Percentiles rank a stretch among this genome's conserved stretches.
Conservation (phyloP, 2,113 vertebrate genomes). For the Chionomys nivalis region DNA sequence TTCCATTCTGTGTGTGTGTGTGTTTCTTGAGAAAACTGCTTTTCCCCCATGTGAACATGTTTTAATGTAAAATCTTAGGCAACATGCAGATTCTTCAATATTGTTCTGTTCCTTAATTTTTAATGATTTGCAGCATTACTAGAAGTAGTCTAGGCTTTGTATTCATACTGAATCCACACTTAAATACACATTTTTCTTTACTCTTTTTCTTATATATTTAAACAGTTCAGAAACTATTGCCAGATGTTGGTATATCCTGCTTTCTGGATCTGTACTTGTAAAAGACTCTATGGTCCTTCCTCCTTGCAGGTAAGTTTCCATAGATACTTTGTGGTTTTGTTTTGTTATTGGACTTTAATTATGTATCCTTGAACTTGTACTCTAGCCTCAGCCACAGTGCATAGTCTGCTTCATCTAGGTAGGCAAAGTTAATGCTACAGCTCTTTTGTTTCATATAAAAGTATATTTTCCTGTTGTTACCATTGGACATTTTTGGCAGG, state of each 20-base stretch:
- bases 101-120: constrained; percentile 53
- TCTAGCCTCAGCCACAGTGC: neutral
- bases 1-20: neutral
- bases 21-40: neutral
- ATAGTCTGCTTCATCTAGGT: neutral
- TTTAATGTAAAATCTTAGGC: neutral
- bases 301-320: constrained; percentile 93
- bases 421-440: constrained; percentile 20
- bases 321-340: neutral
- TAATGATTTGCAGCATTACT: neutral
- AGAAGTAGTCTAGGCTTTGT: neutral
- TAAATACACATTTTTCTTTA: neutral
- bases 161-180: constrained; percentile 36
- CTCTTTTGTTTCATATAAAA: neutral
- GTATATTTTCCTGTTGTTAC: neutral
- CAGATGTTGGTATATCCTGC: constrained; percentile 97
- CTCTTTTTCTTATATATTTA: constrained; percentile 48
- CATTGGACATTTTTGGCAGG: neutral
- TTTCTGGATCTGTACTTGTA: constrained; percentile 96
- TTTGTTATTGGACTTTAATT: neutral
- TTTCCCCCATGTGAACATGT: neutral
- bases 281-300: constrained; percentile 98
- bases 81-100: neutral
- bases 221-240: constrained; percentile 94
- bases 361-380: neutral